Percentiles rank a stretch among this genome's conserved stretches.
Evolutionary conservation across 2,797 vertebrate species (phyloP).

Genomic region (Schizothorax lantsangensis): DNA sequence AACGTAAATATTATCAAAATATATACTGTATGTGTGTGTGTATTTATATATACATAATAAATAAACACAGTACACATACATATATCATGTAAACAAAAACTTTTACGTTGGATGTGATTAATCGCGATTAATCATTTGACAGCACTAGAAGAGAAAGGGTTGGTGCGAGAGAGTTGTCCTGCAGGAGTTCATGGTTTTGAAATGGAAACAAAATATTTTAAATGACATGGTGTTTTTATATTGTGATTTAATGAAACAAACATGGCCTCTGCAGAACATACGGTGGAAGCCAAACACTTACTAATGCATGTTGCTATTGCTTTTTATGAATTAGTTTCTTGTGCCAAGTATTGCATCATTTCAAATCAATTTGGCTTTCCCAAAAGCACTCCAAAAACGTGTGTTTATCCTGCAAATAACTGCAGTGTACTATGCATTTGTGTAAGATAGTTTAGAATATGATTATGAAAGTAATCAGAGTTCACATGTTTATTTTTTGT

Average conservation of each 20-base stretch:
- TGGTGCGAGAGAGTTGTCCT: background rate
- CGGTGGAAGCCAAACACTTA: background rate
- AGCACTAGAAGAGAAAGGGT: background rate
- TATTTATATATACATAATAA: too few relatives aligned
- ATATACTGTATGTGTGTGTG: too few relatives aligned
- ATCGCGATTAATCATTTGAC: too few relatives aligned
- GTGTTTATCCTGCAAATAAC: background rate
- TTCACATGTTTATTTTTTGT: background rate
- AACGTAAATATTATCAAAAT: too few relatives aligned
- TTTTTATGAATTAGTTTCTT: background rate
- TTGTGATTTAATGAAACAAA: conserved; percentile 11
- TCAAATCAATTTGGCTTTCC: background rate
- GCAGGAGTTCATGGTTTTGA: background rate
- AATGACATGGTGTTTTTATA: background rate
- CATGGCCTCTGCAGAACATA: background rate
- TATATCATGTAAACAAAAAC: too few relatives aligned
- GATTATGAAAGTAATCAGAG: background rate
- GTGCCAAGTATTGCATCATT: conserved; percentile 1
- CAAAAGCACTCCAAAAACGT: background rate
- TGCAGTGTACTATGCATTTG: background rate
- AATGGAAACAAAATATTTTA: background rate
- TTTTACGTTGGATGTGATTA: too few relatives aligned
- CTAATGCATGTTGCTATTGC: background rate
- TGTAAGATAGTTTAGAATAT: background rate
- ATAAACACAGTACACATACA: too few relatives aligned